Conservation (phyloP, 2,888 invertebrate genomes). For the Spisula subtruncata region DNA sequence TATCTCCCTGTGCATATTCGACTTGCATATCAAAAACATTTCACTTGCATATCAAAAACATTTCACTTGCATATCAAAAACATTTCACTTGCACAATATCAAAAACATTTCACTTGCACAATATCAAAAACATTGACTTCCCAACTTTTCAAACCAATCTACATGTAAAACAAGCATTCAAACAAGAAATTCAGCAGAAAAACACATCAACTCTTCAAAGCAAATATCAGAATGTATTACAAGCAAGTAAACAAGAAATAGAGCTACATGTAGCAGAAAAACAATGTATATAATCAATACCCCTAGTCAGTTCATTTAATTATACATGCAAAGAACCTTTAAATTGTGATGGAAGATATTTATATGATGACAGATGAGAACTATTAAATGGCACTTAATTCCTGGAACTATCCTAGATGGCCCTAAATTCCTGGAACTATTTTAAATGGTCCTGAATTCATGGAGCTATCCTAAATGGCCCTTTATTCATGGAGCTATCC, state of each 20-base stretch:
- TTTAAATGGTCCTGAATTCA: no score
- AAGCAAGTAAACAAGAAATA: neutral
- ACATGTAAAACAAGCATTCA: neutral
- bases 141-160: neutral
- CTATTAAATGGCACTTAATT: neutral
- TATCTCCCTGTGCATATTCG: neutral
- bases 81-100: no score
- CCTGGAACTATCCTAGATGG: neutral
- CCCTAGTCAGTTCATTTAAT: neutral
- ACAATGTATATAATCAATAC: conserved; percentile 18
- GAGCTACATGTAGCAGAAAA: neutral
- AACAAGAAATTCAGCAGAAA: neutral
- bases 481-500: no score
- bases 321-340: conserved; percentile 25
- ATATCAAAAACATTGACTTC: no score
- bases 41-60: neutral
- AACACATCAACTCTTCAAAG: neutral
- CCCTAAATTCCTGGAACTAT: neutral
- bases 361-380: neutral
- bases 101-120: no score
- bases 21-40: no score
- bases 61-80: neutral
- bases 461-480: no score
- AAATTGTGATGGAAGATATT: neutral
- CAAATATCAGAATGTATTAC: conserved; percentile 4